phyloP scores from a whole-genome alignment of 2,888 invertebrate species.

The Eretmocerus hayati region DNA sequence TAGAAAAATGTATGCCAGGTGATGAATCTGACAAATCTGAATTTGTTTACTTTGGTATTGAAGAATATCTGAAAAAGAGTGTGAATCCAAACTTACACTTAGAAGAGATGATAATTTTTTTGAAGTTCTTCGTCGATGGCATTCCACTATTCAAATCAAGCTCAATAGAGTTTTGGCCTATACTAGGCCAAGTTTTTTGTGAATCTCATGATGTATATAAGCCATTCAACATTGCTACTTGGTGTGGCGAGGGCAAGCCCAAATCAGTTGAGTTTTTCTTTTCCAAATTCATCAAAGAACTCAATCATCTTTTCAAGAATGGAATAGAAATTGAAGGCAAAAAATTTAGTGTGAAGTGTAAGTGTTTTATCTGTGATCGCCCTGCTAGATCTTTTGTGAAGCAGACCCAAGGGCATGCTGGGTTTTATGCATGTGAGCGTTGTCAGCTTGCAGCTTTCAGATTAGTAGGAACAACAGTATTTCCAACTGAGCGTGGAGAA shows the following conservation, averaged over 20 bases:
- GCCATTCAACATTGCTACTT: neutral
- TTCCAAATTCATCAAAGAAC: constrained; percentile 1
- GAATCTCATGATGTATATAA: neutral
- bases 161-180: constrained; percentile 1
- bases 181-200: neutral
- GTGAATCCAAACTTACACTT: too few relatives aligned
- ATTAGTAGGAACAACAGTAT: too few relatives aligned
- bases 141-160: neutral
- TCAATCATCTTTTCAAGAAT: neutral
- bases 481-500: too few relatives aligned
- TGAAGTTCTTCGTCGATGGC: neutral
- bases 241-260: constrained; percentile 1
- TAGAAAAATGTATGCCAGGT: too few relatives aligned
- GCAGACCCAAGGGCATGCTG: neutral
- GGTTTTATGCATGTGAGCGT: neutral
- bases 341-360: neutral
- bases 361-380: constrained; percentile 1
- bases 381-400: constrained; percentile 1
- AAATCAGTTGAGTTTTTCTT: neutral
- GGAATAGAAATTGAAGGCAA: neutral
- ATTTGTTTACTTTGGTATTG: neutral
- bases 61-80: neutral
- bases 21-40: too few relatives aligned
- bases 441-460: too few relatives aligned
- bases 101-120: too few relatives aligned